phyloP scores from a whole-genome alignment of 2,113 vertebrate genomes.

The Seriola aureovittata region DNA sequence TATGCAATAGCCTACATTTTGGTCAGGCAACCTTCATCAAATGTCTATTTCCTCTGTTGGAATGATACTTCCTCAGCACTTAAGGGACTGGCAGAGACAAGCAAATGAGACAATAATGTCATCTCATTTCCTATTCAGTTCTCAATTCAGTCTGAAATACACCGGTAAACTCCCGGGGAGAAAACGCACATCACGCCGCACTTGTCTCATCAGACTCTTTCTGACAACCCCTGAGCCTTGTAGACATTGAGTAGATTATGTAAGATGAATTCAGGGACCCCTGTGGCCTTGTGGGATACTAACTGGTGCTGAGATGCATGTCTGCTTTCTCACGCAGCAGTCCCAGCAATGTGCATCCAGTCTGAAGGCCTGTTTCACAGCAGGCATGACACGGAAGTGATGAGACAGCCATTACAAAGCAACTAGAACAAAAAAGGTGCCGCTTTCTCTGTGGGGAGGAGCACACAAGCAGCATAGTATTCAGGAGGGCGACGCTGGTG shows the following conservation, averaged over 20 bases:
- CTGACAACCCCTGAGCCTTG: slow-evolving; percentile 17
- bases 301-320: slow-evolving; percentile 51
- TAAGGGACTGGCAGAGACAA: neutral
- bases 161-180: slow-evolving; percentile 9
- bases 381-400: slow-evolving; percentile 30
- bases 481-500: neutral
- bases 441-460: slow-evolving; percentile 14
- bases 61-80: neutral
- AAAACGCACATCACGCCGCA: slow-evolving; percentile 8
- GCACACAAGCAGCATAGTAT: neutral
- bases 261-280: slow-evolving; percentile 40
- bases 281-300: slow-evolving; percentile 31
- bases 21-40: neutral
- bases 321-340: slow-evolving; percentile 43
- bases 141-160: neutral
- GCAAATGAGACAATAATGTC: neutral
- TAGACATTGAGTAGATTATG: slow-evolving; percentile 40
- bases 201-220: slow-evolving; percentile 27
- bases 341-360: slow-evolving; percentile 27
- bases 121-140: slow-evolving; percentile 19
- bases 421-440: neutral
- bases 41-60: neutral
- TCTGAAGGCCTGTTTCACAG: slow-evolving; percentile 42
- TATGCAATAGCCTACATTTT: neutral
- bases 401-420: slow-evolving; percentile 47